Evolutionary conservation across 2,113 vertebrate genomes (phyloP).

Genomic region (Passerina amoena): DNA sequence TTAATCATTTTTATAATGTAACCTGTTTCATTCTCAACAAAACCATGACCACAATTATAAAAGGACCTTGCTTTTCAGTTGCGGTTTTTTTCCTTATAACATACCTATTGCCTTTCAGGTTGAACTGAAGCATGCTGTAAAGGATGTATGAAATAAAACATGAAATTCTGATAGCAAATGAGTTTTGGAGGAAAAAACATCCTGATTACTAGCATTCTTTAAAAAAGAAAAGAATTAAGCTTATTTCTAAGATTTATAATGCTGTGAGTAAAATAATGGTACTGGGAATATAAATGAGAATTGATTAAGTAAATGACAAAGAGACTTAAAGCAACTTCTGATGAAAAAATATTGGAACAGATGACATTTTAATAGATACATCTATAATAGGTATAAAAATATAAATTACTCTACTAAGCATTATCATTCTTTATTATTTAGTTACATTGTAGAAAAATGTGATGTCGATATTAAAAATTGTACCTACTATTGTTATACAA

Average conservation of each 20-base stretch:
- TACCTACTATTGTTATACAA: background rate
- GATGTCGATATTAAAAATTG: background rate
- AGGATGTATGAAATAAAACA: background rate
- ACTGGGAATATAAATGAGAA: background rate
- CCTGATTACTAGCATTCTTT: background rate
- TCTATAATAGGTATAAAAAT: background rate
- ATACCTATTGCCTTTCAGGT: background rate
- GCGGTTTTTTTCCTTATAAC: background rate
- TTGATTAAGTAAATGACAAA: background rate
- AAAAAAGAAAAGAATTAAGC: background rate
- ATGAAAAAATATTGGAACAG: background rate
- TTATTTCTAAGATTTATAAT: constrained; percentile 12
- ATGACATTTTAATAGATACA: background rate
- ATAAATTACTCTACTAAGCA: background rate
- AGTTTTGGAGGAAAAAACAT: background rate
- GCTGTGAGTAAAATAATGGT: background rate
- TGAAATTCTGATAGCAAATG: background rate
- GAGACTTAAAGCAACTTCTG: background rate
- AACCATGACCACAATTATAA: background rate
- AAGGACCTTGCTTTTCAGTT: background rate
- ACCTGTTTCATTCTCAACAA: background rate
- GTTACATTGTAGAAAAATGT: background rate
- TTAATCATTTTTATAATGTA: background rate
- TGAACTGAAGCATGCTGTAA: background rate
- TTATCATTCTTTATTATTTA: constrained; percentile 9